Evolutionary conservation across 2,888 invertebrate genomes (phyloP), one percentile per base, ranked within the genome.

Genomic region (Nomada hirtipes): DNA sequence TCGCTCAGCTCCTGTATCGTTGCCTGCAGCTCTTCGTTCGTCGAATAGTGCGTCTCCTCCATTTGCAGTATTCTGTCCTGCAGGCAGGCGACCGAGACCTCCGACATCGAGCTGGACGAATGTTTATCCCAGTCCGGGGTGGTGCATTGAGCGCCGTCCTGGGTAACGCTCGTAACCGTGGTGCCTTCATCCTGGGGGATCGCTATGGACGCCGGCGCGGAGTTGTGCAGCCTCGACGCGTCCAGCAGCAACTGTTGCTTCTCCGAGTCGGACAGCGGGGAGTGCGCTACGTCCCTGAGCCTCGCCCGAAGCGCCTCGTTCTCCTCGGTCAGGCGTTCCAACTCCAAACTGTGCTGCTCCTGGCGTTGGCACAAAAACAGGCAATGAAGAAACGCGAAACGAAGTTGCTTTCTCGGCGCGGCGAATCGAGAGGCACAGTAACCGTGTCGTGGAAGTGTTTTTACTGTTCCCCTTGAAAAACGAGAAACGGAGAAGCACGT

Each of bases 61-160:
- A 98, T 98, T 94, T 98, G 98, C 93, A 98, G 95, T 90, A 98
- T 98, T 92, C 98, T 96, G 93, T 98, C 98, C 94, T 98, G 98
- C 84, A 98, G 95, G 93, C 98, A 98, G 26, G 98, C 98, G 83
- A 98, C 98, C 4, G 97, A 97, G 76, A 98, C 96, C 94, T 98
- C 98, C 94, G 98, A 98, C 86, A 97, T 95, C 4, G 97, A 97
- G 82, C 98, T 97, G 61, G 97, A 97, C 76, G 98, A 98, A 93
- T 98, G 97, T 93, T 98, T 98, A 94, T 98, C 98, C 98, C 98
- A 98, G 87, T 98, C 98, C 10, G 97, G 97, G 11, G 97, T 97
- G 84, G 96, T 95, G 77, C 96, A 96, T n/a, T 96, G 96, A 23
- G 96, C 96, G 87, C 95, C 95, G 81, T 94, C 95, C 52, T 85